Conservation (phyloP, 2,888 invertebrate species). For the Teleiodes luculella region DNA sequence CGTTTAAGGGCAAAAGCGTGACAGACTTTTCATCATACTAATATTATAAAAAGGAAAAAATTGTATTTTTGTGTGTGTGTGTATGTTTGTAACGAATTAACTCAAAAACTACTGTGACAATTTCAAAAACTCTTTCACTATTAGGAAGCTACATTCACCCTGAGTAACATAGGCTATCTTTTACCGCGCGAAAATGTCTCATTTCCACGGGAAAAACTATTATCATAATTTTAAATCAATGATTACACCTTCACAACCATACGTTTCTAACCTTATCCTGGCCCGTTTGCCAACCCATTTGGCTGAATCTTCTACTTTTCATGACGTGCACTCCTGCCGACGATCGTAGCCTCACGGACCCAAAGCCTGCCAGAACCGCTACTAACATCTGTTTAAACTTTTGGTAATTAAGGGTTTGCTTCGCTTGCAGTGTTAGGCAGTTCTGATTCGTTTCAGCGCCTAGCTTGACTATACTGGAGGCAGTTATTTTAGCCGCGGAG, state of each 20-base stretch:
- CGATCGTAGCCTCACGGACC: background rate
- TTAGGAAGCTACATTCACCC: too few relatives aligned
- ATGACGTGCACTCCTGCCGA: background rate
- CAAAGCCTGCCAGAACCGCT: background rate
- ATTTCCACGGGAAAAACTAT: too few relatives aligned
- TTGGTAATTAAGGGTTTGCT: background rate
- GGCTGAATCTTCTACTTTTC: background rate
- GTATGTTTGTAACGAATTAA: too few relatives aligned
- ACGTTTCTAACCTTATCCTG: background rate
- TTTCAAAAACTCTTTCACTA: too few relatives aligned
- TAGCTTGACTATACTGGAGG: slow-evolving; percentile 17
- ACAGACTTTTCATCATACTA: too few relatives aligned
- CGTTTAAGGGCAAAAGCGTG: too few relatives aligned
- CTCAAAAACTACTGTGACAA: too few relatives aligned
- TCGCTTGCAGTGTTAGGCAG: background rate
- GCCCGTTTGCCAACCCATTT: slow-evolving; percentile 1
- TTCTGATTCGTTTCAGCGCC: background rate
- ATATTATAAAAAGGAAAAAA: too few relatives aligned
- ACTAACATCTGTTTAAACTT: background rate
- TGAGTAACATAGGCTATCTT: too few relatives aligned
- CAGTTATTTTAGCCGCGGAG: slow-evolving; percentile 12
- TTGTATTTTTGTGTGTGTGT: too few relatives aligned
- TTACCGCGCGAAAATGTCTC: too few relatives aligned
- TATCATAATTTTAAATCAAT: too few relatives aligned
- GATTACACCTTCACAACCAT: background rate